A percentile compares a stretch with the other conserved stretches of the same genome.
Conservation (phyloP, 37 sponge, comb jelly and placozoan genomes). For the Lycopodina hypogea region DNA sequence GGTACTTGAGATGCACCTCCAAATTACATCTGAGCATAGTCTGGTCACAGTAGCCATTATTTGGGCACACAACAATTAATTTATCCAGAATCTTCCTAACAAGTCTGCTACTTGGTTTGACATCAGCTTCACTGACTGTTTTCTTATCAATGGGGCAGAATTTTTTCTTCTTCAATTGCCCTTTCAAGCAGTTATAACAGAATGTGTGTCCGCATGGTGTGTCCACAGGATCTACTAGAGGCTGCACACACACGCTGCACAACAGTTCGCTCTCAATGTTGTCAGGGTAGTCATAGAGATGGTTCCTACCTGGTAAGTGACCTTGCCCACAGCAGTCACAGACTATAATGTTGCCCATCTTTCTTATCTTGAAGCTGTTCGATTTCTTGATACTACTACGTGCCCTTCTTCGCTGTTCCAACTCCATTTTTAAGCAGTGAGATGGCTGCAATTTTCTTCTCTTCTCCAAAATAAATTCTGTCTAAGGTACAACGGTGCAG, state of each 20-base stretch:
- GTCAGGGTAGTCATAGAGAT: slow-evolving; percentile 83
- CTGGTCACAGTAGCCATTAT: slow-evolving; percentile 77
- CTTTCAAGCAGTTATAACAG: slow-evolving; percentile 59
- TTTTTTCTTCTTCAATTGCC: slow-evolving; percentile 32
- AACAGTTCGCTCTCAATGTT: slow-evolving; percentile 74
- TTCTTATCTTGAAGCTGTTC: slow-evolving; percentile 47
- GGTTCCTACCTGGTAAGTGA: slow-evolving; percentile 66
- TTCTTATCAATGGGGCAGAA: slow-evolving; percentile 62
- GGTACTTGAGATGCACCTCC: slow-evolving; percentile 62
- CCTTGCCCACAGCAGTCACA: slow-evolving; percentile 75
- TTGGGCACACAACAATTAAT: slow-evolving; percentile 79
- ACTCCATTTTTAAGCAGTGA: not conserved
- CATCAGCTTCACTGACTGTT: slow-evolving; percentile 29
- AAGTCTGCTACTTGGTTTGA: slow-evolving; percentile 56
- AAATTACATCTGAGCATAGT: slow-evolving; percentile 56
- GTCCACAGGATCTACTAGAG: slow-evolving; percentile 81
- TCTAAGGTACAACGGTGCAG: not conserved
- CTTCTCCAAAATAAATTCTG: not conserved
- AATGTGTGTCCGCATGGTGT: slow-evolving; percentile 85
- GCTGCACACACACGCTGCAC: slow-evolving; percentile 73
- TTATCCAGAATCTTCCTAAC: slow-evolving; percentile 80
- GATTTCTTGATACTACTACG: slow-evolving; percentile 10
- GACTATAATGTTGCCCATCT: slow-evolving; percentile 61
- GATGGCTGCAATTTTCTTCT: not conserved
- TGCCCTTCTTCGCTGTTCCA: not conserved